These are phyloP conservation scores for Sturnira hondurensis DNA, from an alignment of 2,113 vertebrate genomes.

Conservation along the genomic window DNA sequence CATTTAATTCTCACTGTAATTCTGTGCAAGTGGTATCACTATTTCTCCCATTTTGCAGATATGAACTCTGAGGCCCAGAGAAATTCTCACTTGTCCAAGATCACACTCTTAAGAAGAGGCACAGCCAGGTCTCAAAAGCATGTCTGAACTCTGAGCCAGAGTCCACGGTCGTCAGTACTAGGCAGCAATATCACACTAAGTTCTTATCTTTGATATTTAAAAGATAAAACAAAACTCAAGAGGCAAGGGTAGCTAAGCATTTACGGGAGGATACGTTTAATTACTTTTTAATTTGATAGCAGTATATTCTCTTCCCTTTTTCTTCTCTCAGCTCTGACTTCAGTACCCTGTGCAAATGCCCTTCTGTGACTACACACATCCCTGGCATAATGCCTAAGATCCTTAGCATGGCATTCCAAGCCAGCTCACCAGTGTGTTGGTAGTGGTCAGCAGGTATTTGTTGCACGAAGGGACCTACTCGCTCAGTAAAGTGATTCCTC, in stretches of 20 bases:
- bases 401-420: background rate
- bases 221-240: background rate
- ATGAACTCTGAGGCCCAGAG: background rate
- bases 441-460: background rate
- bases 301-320: background rate
- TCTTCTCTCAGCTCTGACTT: background rate
- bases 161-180: background rate
- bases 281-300: background rate
- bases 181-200: rapidly evolving
- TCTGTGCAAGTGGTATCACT: background rate
- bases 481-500: background rate
- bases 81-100: background rate
- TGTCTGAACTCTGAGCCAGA: too few relatives aligned
- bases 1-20: background rate
- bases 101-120: background rate
- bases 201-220: background rate
- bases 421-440: background rate
- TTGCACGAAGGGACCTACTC: background rate
- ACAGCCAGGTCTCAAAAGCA: background rate
- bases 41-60: background rate
- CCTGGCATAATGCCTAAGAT: background rate
- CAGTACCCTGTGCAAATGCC: background rate
- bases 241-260: background rate
- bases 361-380: rapidly evolving
- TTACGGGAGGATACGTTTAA: background rate